Conservation (phyloP, 2,113 vertebrate genomes). For the Callithrix jacchus region DNA sequence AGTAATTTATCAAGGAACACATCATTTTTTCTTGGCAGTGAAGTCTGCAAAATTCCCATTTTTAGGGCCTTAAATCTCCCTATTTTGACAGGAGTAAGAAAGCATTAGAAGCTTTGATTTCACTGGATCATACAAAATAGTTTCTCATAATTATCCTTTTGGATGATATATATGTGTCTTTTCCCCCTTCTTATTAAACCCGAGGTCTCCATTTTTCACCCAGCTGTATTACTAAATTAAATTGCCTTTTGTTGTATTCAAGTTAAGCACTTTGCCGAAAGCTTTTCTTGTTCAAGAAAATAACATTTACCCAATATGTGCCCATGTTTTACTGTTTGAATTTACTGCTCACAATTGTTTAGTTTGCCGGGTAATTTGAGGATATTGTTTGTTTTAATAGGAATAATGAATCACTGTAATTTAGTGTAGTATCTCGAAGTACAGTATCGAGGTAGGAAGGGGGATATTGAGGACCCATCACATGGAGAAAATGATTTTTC, state of each 20-base stretch:
- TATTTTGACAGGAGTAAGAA: conserved; percentile 90
- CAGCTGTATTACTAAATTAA: conserved; percentile 90
- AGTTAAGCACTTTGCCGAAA: conserved; percentile 86
- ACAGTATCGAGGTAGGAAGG: conserved; percentile 48
- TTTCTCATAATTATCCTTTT: conserved; percentile 92
- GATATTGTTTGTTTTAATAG: conserved; percentile 87
- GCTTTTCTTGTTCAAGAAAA: conserved; percentile 84
- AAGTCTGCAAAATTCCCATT: conserved; percentile 91
- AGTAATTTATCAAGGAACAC: conserved; percentile 91
- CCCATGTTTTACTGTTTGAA: conserved; percentile 82
- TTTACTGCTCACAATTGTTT: conserved; percentile 85
- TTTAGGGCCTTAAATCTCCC: conserved; percentile 89
- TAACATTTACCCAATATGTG: conserved; percentile 83
- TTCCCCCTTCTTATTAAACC: conserved; percentile 88
- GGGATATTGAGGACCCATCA: conserved; percentile 41
- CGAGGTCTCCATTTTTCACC: conserved; percentile 90
- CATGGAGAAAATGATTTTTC: conserved; percentile 67
- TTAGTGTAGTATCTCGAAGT: conserved; percentile 76
- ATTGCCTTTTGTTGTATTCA: conserved; percentile 90
- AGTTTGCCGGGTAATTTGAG: conserved; percentile 82
- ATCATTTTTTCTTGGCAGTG: conserved; percentile 90
- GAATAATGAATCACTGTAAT: conserved; percentile 88
- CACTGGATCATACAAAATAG: conserved; percentile 90
- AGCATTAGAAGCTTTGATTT: conserved; percentile 92
- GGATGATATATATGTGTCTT: conserved; percentile 90